A percentile compares a stretch with the other conserved stretches of the same genome.
phyloP scores from a whole-genome alignment of 2,888 invertebrate species.

The Biston betularia region DNA sequence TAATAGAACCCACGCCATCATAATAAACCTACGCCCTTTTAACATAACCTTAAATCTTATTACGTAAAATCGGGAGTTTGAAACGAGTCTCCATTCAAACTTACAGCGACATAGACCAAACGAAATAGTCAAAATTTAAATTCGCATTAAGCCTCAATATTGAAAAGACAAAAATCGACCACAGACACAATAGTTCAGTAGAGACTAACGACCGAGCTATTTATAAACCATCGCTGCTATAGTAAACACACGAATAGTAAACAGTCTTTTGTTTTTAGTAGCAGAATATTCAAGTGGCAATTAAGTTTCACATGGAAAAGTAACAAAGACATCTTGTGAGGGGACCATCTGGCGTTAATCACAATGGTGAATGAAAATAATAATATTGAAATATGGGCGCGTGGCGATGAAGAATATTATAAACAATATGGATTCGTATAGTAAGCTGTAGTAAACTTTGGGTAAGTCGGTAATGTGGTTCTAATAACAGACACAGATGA shows the following conservation, averaged over 20 bases:
- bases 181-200: not conserved
- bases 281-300: not conserved
- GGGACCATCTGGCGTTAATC: conserved; percentile 5
- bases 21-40: too few relatives aligned
- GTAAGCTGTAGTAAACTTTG: not conserved
- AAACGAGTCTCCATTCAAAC: too few relatives aligned
- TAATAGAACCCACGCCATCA: too few relatives aligned
- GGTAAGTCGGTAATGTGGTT: not conserved
- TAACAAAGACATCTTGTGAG: conserved; percentile 1
- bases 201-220: conserved; percentile 2
- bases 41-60: too few relatives aligned
- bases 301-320: not conserved
- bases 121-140: not conserved
- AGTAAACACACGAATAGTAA: conserved; percentile 8
- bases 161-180: not conserved
- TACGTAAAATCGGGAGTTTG: too few relatives aligned
- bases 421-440: not conserved
- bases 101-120: not conserved
- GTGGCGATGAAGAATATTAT: not conserved
- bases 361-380: not conserved
- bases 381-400: conserved; percentile 8
- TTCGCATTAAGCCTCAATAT: not conserved
- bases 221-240: not conserved
- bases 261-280: conserved; percentile 12
- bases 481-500: not conserved